Evolutionary conservation across 2,797 vertebrate genomes (phyloP).

Genomic region (Amniataba percoides): DNA sequence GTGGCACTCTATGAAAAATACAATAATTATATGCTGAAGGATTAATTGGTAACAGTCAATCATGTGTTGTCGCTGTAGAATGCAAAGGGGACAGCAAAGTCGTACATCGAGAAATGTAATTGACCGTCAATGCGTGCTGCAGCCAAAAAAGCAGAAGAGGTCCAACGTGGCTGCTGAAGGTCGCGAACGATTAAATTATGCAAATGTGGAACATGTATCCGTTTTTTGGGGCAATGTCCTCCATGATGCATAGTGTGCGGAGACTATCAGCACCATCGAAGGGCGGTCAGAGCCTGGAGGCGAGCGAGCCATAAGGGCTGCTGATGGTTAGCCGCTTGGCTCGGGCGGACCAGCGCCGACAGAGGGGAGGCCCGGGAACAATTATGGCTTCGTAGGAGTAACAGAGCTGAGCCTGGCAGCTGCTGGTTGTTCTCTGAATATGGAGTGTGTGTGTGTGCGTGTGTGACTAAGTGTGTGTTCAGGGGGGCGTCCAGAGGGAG

Average conservation of each 20-base stretch:
- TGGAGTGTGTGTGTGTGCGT: slow-evolving; percentile 39
- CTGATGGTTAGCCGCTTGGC: slow-evolving; percentile 77
- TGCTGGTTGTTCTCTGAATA: slow-evolving; percentile 65
- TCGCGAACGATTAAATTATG: neutral
- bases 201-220: slow-evolving; percentile 13
- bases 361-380: slow-evolving; percentile 70
- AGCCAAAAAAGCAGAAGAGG: neutral
- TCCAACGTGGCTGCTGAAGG: neutral
- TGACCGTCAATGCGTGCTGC: neutral
- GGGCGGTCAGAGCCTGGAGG: slow-evolving; percentile 52
- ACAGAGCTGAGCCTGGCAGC: slow-evolving; percentile 65
- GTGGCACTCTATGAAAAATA: too few species aligned
- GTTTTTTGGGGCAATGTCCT: neutral
- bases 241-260: neutral
- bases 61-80: neutral
- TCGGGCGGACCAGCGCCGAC: slow-evolving; percentile 50
- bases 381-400: slow-evolving; percentile 77
- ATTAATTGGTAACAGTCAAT: too few species aligned
- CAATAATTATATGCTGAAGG: too few species aligned
- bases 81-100: too few species aligned
- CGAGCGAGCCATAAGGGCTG: slow-evolving; percentile 61
- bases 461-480: slow-evolving; percentile 7
- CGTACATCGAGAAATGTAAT: neutral
- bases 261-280: slow-evolving; percentile 53
- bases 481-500: slow-evolving; percentile 52